A percentile compares a stretch with the other conserved stretches of the same genome.
phyloP scores from a whole-genome alignment of 2,113 vertebrate genomes.

The Pheucticus melanocephalus region DNA sequence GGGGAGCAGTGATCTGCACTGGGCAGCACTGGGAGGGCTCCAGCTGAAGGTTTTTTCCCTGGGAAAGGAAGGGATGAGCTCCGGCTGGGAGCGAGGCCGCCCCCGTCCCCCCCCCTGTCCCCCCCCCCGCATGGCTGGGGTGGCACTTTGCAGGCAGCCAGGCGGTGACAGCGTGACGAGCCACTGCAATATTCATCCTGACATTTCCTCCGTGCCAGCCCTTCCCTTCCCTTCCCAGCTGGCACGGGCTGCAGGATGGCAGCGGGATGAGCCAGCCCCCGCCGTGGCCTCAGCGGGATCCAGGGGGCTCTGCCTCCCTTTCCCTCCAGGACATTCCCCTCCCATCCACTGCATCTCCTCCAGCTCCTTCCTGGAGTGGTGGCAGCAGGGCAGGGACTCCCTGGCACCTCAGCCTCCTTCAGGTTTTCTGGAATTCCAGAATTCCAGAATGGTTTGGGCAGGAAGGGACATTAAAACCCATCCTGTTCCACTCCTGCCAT shows the following conservation, averaged over 20 bases:
- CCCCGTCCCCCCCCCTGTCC: neutral
- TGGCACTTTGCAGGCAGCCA: neutral
- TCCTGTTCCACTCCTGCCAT: neutral
- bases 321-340: neutral
- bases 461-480: neutral
- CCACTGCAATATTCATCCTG: neutral
- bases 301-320: neutral
- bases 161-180: neutral
- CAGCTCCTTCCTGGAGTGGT: rapidly evolving
- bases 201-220: neutral
- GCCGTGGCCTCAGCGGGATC: rapidly evolving
- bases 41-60: rapidly evolving
- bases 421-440: neutral
- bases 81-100: rapidly evolving
- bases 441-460: neutral
- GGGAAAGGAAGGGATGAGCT: neutral
- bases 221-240: slow-evolving; percentile 5
- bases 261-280: neutral
- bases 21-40: neutral
- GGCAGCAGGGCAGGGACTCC: neutral
- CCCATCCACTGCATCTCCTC: rapidly evolving
- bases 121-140: rapidly evolving
- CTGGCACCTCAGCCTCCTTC: neutral
- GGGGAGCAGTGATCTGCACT: neutral
- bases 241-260: neutral